Base-by-base conservation (phyloP, 1,140 invertebrate species). In the Heliconius eleuchia region DNA sequence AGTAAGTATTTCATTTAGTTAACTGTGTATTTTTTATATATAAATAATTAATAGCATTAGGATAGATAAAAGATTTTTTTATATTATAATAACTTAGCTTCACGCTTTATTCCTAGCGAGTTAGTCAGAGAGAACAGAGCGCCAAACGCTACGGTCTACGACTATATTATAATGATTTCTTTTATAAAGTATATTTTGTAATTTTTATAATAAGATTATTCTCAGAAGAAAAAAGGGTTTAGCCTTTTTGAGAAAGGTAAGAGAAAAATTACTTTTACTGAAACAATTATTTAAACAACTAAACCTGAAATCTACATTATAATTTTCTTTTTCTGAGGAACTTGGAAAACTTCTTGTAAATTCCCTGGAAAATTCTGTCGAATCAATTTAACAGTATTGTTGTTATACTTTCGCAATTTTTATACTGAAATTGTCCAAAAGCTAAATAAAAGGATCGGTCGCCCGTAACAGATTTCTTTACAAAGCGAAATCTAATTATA, bases 401-500 rank as follows among this genome's bases (percentile, higher is more conserved):
- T 34, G 73, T 79, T 74, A 79, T 79, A 75, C 60, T 79, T 73
- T 79, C 27, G 16, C 46, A 72, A 74, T 71, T 74, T 42, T 70
- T 78, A 3, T 52, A 71, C 76, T 55, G 50, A 77, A 77, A 77
- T 74, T 76, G 74, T 74, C 72, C 57, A 60, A 50, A 77, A 77
- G 6, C 72, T 78, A 60, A 73, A 78, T 78, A 78, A 73, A 60
- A 23, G 52, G 42, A 30, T 19, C 71, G n/a, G 23, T 73, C 71
- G 77, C 5, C 52, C 71, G 77, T 79, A 52, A 73, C 77, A 74
- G 46, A 76, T 79, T 79, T 79, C 74, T 79, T 76, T 70, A 73
- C 42, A 78, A 76, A 80, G 74, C 72, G 74, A 84, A 80, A 84
- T 82, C 73, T 81, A 82, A 84, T 82, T 77, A 82, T 78, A 46